Conservation (phyloP, 2,888 invertebrate genomes). For the Synanthedon andrenaeformis region DNA sequence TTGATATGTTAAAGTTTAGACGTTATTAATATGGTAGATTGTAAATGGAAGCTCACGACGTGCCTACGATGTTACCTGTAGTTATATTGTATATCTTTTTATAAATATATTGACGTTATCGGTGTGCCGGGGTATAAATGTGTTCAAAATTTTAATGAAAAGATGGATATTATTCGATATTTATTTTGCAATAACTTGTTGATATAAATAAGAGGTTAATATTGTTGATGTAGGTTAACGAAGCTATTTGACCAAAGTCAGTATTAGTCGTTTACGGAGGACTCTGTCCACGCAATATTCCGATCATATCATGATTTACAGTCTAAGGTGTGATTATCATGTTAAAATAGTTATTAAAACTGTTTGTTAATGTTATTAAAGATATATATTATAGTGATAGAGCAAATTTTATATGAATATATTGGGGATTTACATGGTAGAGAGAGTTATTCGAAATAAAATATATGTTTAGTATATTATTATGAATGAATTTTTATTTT, state of each 20-base stretch:
- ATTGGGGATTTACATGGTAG: constrained; percentile 70
- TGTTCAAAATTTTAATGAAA: constrained; percentile 56
- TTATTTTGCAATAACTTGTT: constrained; percentile 63
- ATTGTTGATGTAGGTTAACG: constrained; percentile 67
- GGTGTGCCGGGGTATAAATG: constrained; percentile 41
- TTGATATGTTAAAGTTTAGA: background rate
- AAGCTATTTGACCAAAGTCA: constrained; percentile 72
- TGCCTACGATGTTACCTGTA: constrained; percentile 71
- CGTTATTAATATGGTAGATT: constrained; percentile 15
- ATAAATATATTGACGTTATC: constrained; percentile 1
- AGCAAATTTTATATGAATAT: constrained; percentile 71
- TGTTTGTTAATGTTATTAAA: constrained; percentile 69
- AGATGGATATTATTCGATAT: constrained; percentile 62
- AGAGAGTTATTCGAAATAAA: constrained; percentile 57
- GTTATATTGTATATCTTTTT: constrained; percentile 22
- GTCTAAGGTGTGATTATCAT: constrained; percentile 45
- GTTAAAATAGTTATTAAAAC: constrained; percentile 43
- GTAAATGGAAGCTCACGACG: constrained; percentile 58
- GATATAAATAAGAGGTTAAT: constrained; percentile 27
- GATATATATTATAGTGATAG: constrained; percentile 55
- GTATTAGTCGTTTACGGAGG: constrained; percentile 45
- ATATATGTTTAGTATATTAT: constrained; percentile 29
- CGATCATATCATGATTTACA: constrained; percentile 51
- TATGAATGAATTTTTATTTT: constrained; percentile 32
- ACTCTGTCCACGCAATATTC: constrained; percentile 45